Conservation (phyloP, 1,140 invertebrate species). For the Drosophila kikkawai region DNA sequence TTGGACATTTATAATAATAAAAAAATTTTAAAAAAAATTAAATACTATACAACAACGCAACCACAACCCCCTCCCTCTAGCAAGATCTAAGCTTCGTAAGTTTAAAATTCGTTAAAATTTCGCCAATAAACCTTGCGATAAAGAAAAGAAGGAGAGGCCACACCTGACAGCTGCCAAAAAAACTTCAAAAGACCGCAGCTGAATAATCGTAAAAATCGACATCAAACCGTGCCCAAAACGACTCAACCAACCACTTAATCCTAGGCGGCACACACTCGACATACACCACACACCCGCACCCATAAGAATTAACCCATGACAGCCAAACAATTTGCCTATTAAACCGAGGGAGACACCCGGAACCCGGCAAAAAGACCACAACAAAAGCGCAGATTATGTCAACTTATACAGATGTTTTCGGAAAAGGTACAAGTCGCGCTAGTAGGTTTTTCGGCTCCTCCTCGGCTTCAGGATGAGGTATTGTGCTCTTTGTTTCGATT, state of each 20-base stretch:
- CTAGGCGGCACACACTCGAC: constrained; percentile 22
- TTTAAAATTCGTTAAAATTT: not conserved
- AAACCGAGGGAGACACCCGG: constrained; percentile 27
- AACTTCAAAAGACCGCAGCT: constrained; percentile 51
- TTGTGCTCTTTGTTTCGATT: constrained; percentile 35
- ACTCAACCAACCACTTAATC: constrained; percentile 40
- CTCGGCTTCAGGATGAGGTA: constrained; percentile 3
- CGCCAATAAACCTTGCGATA: constrained; percentile 24
- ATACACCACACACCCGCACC: constrained; percentile 32
- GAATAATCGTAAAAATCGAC: constrained; percentile 58
- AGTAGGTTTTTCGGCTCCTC: not conserved
- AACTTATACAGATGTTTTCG: constrained; percentile 77
- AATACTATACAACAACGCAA: no score
- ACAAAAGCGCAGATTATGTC: constrained; percentile 79
- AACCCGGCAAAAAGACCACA: constrained; percentile 43
- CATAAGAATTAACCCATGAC: constrained; percentile 32
- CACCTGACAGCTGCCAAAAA: constrained; percentile 55
- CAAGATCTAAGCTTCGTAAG: no score
- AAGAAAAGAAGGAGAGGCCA: constrained; percentile 6
- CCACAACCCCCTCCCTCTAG: no score
- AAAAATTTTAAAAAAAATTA: no score
- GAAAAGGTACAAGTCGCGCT: constrained; percentile 45
- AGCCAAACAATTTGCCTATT: constrained; percentile 53
- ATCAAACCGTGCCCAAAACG: constrained; percentile 30
- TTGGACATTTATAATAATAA: no score